These are phyloP conservation scores for Prolemur simus DNA, from an alignment of 2,113 vertebrate species.

Conservation along the genomic window DNA sequence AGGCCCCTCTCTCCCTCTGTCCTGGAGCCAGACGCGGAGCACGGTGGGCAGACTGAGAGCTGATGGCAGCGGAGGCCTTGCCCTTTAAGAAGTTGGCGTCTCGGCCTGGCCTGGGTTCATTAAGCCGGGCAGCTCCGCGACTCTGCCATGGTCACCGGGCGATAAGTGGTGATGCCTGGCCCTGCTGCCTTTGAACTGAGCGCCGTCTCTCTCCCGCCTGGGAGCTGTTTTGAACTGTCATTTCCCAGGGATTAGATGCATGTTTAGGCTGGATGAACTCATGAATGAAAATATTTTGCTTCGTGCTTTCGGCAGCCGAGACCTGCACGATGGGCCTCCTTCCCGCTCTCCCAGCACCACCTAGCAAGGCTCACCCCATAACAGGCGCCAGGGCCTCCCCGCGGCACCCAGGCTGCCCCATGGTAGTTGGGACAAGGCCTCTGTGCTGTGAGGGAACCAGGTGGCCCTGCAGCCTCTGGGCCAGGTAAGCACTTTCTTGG, in stretches of 20 bases:
- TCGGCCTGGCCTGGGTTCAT: conserved; percentile 39
- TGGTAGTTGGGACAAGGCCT: conserved; percentile 78
- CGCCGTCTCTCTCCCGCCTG: conserved; percentile 78
- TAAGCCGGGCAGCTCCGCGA: conserved; percentile 53
- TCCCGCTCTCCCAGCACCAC: conserved; percentile 39
- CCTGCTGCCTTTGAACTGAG: conserved; percentile 84
- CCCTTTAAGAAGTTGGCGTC: conserved; percentile 56
- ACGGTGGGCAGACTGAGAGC: not conserved
- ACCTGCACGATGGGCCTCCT: not conserved
- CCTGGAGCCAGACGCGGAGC: not conserved
- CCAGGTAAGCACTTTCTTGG: not conserved
- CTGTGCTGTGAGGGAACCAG: not conserved
- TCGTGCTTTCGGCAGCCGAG: conserved; percentile 84
- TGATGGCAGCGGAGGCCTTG: conserved; percentile 37
- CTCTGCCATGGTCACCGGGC: conserved; percentile 80
- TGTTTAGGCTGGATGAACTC: conserved; percentile 90
- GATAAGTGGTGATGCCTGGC: conserved; percentile 80
- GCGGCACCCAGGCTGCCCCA: not conserved
- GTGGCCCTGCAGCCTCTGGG: not conserved
- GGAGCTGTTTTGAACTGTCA: conserved; percentile 87
- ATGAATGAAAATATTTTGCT: conserved; percentile 91
- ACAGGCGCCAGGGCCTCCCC: conserved; percentile 75
- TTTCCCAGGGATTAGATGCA: conserved; percentile 88
- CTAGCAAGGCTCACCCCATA: conserved; percentile 39
- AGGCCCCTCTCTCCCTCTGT: not conserved